Conservation (phyloP, 2,113 vertebrate genomes). For the Macheiramphus alcinus region DNA sequence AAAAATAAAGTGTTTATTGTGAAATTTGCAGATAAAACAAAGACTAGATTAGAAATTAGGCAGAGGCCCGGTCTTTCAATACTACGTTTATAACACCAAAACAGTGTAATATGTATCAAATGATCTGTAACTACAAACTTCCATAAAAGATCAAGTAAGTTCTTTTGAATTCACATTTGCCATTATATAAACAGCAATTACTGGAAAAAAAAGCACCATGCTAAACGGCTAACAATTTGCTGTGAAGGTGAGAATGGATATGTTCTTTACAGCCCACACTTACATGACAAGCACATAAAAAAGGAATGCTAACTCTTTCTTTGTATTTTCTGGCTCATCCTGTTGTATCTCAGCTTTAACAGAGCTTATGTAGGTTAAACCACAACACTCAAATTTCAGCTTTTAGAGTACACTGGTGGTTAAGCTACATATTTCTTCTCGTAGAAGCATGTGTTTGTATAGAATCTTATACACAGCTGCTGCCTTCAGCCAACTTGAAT, state of each 20-base stretch:
- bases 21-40: neutral
- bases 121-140: neutral
- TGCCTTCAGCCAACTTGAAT: neutral
- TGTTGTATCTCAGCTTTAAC: neutral
- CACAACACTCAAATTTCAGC: neutral
- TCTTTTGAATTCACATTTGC: neutral
- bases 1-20: neutral
- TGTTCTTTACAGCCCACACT: neutral
- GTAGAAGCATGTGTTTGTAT: neutral
- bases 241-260: neutral
- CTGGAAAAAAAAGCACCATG: neutral
- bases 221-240: neutral
- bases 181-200: neutral
- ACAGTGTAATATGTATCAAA: neutral
- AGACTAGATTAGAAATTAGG: neutral
- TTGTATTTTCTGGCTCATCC: neutral
- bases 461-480: neutral
- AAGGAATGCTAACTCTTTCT: neutral
- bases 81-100: neutral
- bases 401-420: neutral
- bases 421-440: neutral
- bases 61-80: rapidly evolving
- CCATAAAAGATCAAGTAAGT: neutral
- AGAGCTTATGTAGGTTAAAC: conserved; percentile 17
- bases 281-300: neutral